These are phyloP conservation scores for Acronicta psi DNA, from an alignment of 2,888 invertebrate species.

Conservation along the genomic window DNA sequence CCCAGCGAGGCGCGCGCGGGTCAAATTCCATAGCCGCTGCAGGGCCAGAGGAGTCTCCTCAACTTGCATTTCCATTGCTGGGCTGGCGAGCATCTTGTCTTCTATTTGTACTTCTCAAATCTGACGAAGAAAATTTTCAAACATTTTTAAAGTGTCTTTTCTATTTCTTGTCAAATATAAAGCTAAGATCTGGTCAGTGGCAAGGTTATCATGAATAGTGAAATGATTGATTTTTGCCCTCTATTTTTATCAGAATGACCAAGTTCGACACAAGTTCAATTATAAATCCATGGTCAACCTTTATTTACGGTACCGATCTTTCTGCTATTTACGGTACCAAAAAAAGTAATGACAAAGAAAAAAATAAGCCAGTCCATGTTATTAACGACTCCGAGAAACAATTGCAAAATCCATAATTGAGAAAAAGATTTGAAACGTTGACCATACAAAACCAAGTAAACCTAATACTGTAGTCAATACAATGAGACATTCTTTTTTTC, in stretches of 20 bases:
- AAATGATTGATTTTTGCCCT: slow-evolving; percentile 2
- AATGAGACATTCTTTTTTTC: background rate
- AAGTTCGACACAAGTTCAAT: slow-evolving; percentile 13
- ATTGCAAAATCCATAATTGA: no score
- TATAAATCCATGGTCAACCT: background rate
- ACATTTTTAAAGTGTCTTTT: no score
- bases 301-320: background rate
- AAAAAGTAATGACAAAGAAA: background rate
- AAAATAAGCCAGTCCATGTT: no score
- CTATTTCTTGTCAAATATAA: no score
- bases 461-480: no score
- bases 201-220: background rate
- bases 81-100: slow-evolving; percentile 80
- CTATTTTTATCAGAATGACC: slow-evolving; percentile 8
- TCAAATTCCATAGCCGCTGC: slow-evolving; percentile 86
- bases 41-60: slow-evolving; percentile 87
- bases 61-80: slow-evolving; percentile 88
- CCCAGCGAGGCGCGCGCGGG: slow-evolving; percentile 84
- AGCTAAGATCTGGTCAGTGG: no score
- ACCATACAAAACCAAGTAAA: no score
- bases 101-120: slow-evolving; percentile 43
- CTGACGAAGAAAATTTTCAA: slow-evolving; percentile 40
- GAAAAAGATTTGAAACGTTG: no score
- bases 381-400: no score
- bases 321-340: background rate